Evolutionary conservation across 2,113 vertebrate genomes (phyloP).

Genomic region (Salminus brasiliensis): DNA sequence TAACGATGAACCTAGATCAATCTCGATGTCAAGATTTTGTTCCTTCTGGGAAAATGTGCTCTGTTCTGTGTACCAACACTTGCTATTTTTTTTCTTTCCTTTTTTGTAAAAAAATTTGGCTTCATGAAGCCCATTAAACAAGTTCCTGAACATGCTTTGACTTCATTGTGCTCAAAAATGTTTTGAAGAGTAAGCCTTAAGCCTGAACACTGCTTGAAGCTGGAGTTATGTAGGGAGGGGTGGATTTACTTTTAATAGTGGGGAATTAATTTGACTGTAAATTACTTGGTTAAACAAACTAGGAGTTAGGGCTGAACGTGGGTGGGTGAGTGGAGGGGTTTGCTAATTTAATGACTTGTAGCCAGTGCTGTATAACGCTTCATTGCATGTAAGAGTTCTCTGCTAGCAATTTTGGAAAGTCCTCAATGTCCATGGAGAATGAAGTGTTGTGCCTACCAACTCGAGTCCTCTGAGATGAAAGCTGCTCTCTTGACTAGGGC

Average conservation of each 20-base stretch:
- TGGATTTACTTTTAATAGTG: neutral
- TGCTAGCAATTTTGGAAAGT: constrained; percentile 84
- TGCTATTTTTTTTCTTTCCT: constrained; percentile 33
- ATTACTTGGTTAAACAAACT: neutral
- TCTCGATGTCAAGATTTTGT: constrained; percentile 56
- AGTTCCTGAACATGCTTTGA: constrained; percentile 59
- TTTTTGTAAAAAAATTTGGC: constrained; percentile 62
- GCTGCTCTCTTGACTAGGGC: constrained; percentile 90
- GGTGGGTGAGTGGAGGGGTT: neutral
- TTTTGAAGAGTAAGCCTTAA: neutral
- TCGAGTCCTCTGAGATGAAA: constrained; percentile 85
- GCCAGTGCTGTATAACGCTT: constrained; percentile 69
- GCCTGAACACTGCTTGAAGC: neutral
- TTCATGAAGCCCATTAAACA: constrained; percentile 71
- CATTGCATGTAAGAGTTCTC: constrained; percentile 85
- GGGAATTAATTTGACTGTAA: neutral
- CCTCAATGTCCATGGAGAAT: constrained; percentile 86
- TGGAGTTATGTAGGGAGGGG: neutral
- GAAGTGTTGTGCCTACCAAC: constrained; percentile 87
- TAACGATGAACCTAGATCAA: constrained; percentile 47
- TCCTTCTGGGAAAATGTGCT: constrained; percentile 57
- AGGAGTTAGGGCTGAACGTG: neutral
- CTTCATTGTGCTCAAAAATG: constrained; percentile 52
- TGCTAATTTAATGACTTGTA: constrained; percentile 21
- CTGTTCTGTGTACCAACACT: constrained; percentile 60